Evolutionary conservation across 2,113 vertebrate genomes (phyloP).

Genomic region (Pelecanoides urinatrix): DNA sequence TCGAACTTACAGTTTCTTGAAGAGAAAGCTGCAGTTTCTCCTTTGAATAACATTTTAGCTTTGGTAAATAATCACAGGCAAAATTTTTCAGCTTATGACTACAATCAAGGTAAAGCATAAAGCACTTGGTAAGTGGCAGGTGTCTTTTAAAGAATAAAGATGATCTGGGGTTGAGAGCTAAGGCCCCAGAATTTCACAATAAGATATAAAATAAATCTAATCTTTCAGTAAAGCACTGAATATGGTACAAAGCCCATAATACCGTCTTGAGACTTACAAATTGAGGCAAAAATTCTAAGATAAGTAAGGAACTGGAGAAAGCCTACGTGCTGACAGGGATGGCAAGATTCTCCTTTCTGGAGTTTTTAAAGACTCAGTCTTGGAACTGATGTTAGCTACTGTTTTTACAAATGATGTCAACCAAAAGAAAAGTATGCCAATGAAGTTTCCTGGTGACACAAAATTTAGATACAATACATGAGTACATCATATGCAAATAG

Average conservation of each 20-base stretch:
- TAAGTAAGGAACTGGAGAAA: not conserved
- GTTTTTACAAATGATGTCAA: not conserved
- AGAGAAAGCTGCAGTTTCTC: not conserved
- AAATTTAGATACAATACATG: not conserved
- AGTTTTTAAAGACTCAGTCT: not conserved
- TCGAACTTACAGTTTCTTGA: not conserved
- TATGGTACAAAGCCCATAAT: not conserved
- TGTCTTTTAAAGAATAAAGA: not conserved
- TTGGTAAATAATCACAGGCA: not conserved
- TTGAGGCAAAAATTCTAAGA: not conserved
- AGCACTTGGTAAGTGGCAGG: not conserved
- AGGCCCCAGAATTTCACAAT: not conserved
- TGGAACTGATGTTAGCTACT: not conserved
- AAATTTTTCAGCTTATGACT: not conserved
- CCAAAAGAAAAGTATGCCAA: not conserved
- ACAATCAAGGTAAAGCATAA: not conserved
- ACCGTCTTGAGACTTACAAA: not conserved
- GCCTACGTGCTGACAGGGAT: not conserved
- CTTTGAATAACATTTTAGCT: not conserved
- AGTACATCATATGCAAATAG: not conserved
- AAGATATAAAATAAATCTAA: not conserved
- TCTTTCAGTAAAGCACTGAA: not conserved
- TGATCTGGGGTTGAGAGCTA: not conserved
- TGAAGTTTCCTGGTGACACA: not conserved
- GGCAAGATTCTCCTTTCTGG: not conserved